Evolutionary conservation across 1,140 invertebrate genomes (phyloP), one percentile per base, ranked within the genome.

Genomic region (Stegodyphus mimosarum): DNA sequence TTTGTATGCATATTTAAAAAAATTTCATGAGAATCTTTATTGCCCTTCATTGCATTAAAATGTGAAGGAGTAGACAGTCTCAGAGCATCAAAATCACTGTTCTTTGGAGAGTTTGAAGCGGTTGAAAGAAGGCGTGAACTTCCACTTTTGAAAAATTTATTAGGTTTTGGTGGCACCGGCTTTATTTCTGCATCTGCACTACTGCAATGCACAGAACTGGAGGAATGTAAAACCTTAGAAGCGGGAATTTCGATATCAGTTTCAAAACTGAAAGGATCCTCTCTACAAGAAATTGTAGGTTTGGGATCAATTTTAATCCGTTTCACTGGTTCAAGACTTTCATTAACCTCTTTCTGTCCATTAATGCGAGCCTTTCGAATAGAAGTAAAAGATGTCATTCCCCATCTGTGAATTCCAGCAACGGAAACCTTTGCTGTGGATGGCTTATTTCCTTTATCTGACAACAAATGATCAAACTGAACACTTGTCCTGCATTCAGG

Each of bases 361-460:
- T 95, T 95, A 88, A 94, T 90, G 87, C 91, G 93, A 80, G 93
- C 92, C 89, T 94, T 96, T 88, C 96, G 92, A 80, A 96, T 95
- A 3, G 96, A 97, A 60, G 96, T 97, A 90, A 97, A 97, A 69
- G 95, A 96, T 87, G 96, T 97, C 90, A 96, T 95, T 88, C 96
- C 96, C 96, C 96, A 98, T 92, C 96, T 96, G 86, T 97, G 94
- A 60, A 95, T 96, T 85, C 95, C 96, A 87, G 96, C 94, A 55
- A 87, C 77, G 50, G 95, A 96, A 87, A 96, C 94, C 60, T 90
- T 88, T 33, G 95, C 95, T 66, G 95, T 95, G 9, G 87, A 86
- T 17, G 96, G 96, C 88, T 95, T 94, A 90, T 96, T 97, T 88
- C 94, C 95, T 90, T 95, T 96, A 90, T 96, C 95, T 15, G 84